phyloP scores from a whole-genome alignment of 2,888 invertebrate species.

The Catocala fraxini region DNA sequence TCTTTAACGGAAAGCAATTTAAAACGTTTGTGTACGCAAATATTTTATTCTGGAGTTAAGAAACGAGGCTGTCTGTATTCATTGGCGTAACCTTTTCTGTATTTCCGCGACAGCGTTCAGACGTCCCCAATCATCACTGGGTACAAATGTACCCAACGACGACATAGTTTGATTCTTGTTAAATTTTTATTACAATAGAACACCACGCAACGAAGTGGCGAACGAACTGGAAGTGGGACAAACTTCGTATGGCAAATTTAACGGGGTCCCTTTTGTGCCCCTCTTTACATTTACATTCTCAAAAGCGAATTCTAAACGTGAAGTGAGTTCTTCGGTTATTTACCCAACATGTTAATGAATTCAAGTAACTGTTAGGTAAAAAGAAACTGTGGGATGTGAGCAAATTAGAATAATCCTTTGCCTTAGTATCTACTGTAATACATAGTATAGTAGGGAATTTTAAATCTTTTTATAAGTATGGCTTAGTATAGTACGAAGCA shows the following conservation, averaged over 20 bases:
- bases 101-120: not conserved
- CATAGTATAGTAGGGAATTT: not conserved
- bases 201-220: slow-evolving; percentile 41
- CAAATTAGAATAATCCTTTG: not conserved
- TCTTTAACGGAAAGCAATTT: no score
- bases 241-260: slow-evolving; percentile 55
- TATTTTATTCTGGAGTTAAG: no score
- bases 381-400: slow-evolving; percentile 14
- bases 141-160: not conserved
- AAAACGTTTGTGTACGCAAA: no score
- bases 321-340: slow-evolving; percentile 45
- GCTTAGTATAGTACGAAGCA: slow-evolving; percentile 22
- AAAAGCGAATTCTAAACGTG: slow-evolving; percentile 39
- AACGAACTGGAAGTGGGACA: slow-evolving; percentile 48
- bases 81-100: not conserved
- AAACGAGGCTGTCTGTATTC: no score
- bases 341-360: slow-evolving; percentile 48
- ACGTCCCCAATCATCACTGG: not conserved
- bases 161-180: slow-evolving; percentile 9
- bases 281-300: slow-evolving; percentile 56
- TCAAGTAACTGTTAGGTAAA: slow-evolving; percentile 35
- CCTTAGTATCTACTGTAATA: not conserved
- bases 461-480: slow-evolving; percentile 14
- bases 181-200: slow-evolving; percentile 29
- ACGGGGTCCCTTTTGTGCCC: slow-evolving; percentile 54